Percentiles rank a stretch among this genome's conserved stretches.
These are phyloP conservation scores for Falco cherrug DNA, from an alignment of 2,797 vertebrate genomes.

Conservation along the genomic window DNA sequence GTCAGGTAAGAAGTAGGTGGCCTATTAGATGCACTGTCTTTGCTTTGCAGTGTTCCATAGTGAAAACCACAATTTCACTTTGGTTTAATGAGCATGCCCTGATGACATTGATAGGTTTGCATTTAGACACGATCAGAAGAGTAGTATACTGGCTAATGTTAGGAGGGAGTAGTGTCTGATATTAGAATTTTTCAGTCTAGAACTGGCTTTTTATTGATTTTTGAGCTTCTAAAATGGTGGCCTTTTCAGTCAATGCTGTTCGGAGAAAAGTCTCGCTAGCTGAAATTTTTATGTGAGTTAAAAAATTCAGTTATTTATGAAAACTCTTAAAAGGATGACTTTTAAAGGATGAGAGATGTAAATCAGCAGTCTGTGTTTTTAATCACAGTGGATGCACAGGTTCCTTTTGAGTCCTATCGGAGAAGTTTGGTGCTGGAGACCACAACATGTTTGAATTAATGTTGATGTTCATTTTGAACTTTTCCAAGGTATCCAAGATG, in stretches of 20 bases:
- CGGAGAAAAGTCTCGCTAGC: background rate
- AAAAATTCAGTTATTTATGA: background rate
- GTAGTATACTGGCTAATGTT: background rate
- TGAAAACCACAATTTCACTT: background rate
- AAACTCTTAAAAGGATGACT: background rate
- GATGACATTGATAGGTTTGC: background rate
- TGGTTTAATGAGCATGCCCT: background rate
- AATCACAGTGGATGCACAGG: background rate
- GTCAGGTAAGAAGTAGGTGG: background rate
- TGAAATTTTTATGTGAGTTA: background rate
- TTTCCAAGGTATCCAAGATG: constrained; percentile 7
- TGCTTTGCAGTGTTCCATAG: background rate
- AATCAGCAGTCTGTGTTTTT: constrained; percentile 14
- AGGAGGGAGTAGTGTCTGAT: background rate
- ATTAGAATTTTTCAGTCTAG: background rate
- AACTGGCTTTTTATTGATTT: background rate
- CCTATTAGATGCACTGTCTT: background rate
- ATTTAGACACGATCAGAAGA: background rate
- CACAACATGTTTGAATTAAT: background rate
- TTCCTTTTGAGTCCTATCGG: background rate
- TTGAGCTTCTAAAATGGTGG: background rate
- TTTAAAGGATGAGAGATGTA: constrained; percentile 11
- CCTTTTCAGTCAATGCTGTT: background rate
- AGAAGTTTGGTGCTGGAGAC: constrained; percentile 1
- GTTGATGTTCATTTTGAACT: background rate